Base-by-base conservation (phyloP, 2,113 vertebrate species). In the Neodon shergylaensis region DNA sequence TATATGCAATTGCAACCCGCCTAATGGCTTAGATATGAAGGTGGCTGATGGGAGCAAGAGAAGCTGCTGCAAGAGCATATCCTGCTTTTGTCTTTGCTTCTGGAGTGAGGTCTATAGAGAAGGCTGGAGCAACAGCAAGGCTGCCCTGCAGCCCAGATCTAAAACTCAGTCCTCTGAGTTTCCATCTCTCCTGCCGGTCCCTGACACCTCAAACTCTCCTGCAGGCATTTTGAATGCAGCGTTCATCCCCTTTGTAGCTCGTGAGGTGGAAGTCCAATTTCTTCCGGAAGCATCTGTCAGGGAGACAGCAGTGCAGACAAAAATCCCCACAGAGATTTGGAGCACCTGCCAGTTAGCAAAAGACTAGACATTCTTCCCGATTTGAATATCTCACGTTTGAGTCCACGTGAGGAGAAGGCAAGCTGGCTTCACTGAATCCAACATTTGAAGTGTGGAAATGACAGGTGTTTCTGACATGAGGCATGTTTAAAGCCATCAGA, bases 301-400 rank as follows among this genome's bases (percentile, higher is more conserved):
- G 44, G 17, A 94, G 88, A 83, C 19, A 72, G 39, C 52, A 8
- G 14, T 73, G 49, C 77, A 79, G 70, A 77, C 49, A 92, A 36
- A 92, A 86, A 28, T 92, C 77, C 92, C 90, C 79, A 70, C 81
- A 78, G 93, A 0, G 11, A 58, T 90, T 96, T 92, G 90, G 61
- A 97, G 95, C 81, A 88, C 81, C 93, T 95, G 94, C 93, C 90
- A 93, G 72, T 91, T 95, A 88, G 76, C 88, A 96, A 61, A 94
- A 92, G 65, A 92, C 73, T 68, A 83, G 95, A 96, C 84, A 78
- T 17, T 52, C 88, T 96, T 96, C 86, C 81, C 87, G 44, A 86
- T 92, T 54, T 42, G 76, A 68, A 82, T 52, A 94, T 92, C 88
- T 79, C 88, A 90, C 72, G 58, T 94, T 91, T 58, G 91, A 66